phyloP scores from a whole-genome alignment of 2,888 invertebrate species.

The Melinopterus prodromus region DNA sequence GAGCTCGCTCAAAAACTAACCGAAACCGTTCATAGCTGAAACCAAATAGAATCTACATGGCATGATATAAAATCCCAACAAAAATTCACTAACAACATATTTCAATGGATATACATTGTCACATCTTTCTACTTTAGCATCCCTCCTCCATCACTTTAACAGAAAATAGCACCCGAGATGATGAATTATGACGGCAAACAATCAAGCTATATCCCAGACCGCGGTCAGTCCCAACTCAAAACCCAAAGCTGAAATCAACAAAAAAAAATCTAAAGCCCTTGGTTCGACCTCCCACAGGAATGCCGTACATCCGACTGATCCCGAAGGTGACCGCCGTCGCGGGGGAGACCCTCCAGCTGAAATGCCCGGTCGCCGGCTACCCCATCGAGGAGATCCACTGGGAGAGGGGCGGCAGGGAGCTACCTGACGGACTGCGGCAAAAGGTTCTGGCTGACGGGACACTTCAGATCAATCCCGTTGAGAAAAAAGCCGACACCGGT shows the following conservation, averaged over 20 bases:
- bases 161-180: background rate
- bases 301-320: slow-evolving; percentile 81
- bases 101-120: background rate
- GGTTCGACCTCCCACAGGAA: slow-evolving; percentile 62
- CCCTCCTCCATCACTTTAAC: background rate
- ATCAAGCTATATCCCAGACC: slow-evolving; percentile 5
- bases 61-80: too few relatives aligned
- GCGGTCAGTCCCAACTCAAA: slow-evolving; percentile 10
- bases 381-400: slow-evolving; percentile 83
- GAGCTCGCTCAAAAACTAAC: too few relatives aligned
- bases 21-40: too few relatives aligned
- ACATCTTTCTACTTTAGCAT: background rate
- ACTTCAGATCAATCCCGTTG: slow-evolving; percentile 77
- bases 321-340: slow-evolving; percentile 85
- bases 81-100: too few relatives aligned
- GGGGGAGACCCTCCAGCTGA: slow-evolving; percentile 75
- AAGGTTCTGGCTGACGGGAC: slow-evolving; percentile 79
- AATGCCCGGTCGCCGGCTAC: slow-evolving; percentile 85
- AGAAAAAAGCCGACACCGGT: slow-evolving; percentile 77
- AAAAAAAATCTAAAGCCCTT: slow-evolving; percentile 27
- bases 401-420: slow-evolving; percentile 76
- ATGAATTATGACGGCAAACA: slow-evolving; percentile 11
- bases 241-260: background rate
- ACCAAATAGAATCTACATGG: too few relatives aligned
- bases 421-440: slow-evolving; percentile 83